Evolutionary conservation across 2,113 vertebrate genomes (phyloP).

Genomic region (Pycnonotus jocosus): DNA sequence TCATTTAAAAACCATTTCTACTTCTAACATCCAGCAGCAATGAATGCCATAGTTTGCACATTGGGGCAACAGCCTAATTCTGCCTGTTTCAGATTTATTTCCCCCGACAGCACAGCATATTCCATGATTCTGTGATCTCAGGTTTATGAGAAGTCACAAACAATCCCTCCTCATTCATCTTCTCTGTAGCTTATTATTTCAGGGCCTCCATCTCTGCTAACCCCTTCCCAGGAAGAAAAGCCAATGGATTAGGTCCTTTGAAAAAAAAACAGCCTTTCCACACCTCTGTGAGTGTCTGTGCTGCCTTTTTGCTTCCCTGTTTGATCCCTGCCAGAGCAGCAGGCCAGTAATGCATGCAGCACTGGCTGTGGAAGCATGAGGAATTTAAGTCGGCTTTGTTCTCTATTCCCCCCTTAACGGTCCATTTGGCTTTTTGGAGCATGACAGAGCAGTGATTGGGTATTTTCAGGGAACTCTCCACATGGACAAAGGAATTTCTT

Average conservation of each 20-base stretch:
- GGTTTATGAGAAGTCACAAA: not conserved
- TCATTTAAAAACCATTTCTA: not conserved
- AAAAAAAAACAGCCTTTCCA: not conserved
- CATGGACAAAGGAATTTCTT: not conserved
- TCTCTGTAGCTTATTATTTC: not conserved
- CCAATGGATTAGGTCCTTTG: not conserved
- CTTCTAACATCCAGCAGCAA: not conserved
- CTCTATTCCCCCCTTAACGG: conserved; percentile 22
- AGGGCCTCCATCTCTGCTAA: not conserved
- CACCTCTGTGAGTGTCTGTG: not conserved
- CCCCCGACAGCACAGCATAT: not conserved
- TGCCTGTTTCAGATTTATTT: not conserved
- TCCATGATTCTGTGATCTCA: not conserved
- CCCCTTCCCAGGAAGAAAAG: not conserved
- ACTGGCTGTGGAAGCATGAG: not conserved
- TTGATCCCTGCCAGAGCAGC: not conserved
- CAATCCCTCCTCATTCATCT: not conserved
- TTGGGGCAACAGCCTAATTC: not conserved
- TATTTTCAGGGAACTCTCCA: not conserved
- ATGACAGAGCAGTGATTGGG: not conserved
- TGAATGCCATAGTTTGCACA: not conserved
- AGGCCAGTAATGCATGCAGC: not conserved
- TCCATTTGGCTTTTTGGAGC: not conserved
- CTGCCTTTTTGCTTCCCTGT: not conserved
- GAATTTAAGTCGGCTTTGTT: conserved; percentile 17